Base-by-base conservation (phyloP, 2,113 vertebrate species). In the Enhydra lutris region DNA sequence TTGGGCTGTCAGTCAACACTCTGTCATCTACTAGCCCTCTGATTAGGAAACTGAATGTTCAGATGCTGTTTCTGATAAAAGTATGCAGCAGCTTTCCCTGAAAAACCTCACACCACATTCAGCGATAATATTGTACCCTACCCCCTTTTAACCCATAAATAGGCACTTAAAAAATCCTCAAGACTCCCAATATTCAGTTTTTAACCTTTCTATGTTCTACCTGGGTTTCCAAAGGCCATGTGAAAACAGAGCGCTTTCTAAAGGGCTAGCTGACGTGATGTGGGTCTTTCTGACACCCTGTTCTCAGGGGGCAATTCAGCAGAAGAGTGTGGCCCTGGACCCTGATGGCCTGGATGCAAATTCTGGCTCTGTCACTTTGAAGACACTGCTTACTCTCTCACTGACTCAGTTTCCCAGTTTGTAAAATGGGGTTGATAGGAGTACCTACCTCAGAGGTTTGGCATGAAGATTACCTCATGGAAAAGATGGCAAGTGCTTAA, bases 21-120 rank as follows among this genome's bases (percentile, higher is more conserved):
- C 94, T 94, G 95, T 79, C 89, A 96, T 82, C 82, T 31, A 97
- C 78, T 59, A 81, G 73, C 86, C 92, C 91, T 85, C 97, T 97
- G 84, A 45, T 4, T 92, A 93, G 90, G 76, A 82, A 96, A 95
- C 82, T 98, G 26, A 89, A 74, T 76, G 94, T 98, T 97, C 63
- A 97, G 63, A 95, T 0, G 4, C 14, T 83, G 71, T 86, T 97
- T 36, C 42, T 39, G 87, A 78, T 0, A 85, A 81, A 83, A 1
- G 0, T 93, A 93, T 96, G 84, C 81, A 97, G 83, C 71, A 97
- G 74, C 78, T 98, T 86, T 94, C 88, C 96, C 42, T 95, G 12
- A 92, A 63, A 96, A 97, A 91, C 82, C 71, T 69, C 26, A 93
- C 85, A 87, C 24, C 57, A 90, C n/a, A 93, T 95, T 92, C 67